A percentile compares a stretch with the other conserved stretches of the same genome.
Evolutionary conservation across 2,888 invertebrate genomes (phyloP).

Genomic region (Entomobrya multifasciata): DNA sequence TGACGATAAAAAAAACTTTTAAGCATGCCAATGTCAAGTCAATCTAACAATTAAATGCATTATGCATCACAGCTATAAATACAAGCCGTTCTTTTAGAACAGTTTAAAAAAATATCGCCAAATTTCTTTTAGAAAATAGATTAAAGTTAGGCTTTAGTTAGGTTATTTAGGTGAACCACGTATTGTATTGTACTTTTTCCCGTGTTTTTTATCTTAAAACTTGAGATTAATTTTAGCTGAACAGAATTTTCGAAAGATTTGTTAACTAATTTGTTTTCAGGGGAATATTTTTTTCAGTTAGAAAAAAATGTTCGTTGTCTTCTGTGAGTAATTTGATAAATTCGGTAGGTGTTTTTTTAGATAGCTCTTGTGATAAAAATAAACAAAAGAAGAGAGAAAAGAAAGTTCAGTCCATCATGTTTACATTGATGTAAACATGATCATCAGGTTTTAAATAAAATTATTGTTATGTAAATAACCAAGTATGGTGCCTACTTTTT

Average conservation of each 20-base stretch:
- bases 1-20: too few species aligned
- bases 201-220: not conserved
- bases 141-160: not conserved
- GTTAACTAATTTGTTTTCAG: slow-evolving; percentile 15
- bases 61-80: too few species aligned
- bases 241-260: too few species aligned
- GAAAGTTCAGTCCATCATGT: not conserved
- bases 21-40: too few species aligned
- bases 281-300: not conserved
- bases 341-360: too few species aligned
- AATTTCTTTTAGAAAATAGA: not conserved
- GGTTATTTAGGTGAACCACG: not conserved
- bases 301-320: not conserved
- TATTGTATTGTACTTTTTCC: not conserved
- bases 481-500: not conserved
- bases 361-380: not conserved
- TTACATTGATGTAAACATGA: not conserved
- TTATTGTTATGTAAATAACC: too few species aligned
- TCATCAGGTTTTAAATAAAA: not conserved
- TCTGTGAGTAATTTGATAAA: not conserved
- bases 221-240: not conserved
- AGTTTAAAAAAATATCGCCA: slow-evolving; percentile 7
- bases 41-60: too few species aligned
- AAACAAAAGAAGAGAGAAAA: not conserved
- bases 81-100: not conserved